phyloP scores from a whole-genome alignment of 2,113 vertebrate genomes.

The Cololabis saira region DNA sequence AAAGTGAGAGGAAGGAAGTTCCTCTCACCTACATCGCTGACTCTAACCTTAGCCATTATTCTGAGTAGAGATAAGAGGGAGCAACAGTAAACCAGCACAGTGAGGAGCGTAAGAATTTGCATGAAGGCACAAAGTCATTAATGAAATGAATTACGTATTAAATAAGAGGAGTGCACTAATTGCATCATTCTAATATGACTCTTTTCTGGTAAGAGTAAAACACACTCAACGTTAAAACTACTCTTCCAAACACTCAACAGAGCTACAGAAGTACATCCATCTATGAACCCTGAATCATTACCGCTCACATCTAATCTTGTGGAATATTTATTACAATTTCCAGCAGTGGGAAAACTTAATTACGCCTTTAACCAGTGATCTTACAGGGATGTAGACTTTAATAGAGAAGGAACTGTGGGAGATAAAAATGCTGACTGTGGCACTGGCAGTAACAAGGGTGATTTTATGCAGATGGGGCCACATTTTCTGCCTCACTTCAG shows the following conservation, averaged over 20 bases:
- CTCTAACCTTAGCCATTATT: constrained; percentile 1
- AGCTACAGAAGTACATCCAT: neutral
- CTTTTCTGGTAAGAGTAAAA: neutral
- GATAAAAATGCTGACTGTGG: constrained; percentile 59
- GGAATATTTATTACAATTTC: constrained; percentile 22
- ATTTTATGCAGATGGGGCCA: constrained; percentile 69
- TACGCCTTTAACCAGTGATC: constrained; percentile 36
- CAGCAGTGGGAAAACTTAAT: constrained; percentile 9
- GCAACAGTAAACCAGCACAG: neutral
- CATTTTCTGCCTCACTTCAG: constrained; percentile 72
- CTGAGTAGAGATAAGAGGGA: neutral
- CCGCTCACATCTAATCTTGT: constrained; percentile 8
- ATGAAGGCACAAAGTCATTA: constrained; percentile 1
- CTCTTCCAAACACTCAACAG: neutral
- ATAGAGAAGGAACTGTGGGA: constrained; percentile 31
- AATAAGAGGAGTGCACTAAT: neutral
- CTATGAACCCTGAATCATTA: neutral
- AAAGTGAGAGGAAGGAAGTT: too few species aligned
- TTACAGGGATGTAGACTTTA: constrained; percentile 22
- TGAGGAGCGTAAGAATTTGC: neutral
- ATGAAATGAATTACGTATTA: neutral
- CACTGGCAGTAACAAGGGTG: constrained; percentile 54
- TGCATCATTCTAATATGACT: too few species aligned
- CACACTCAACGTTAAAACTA: neutral
- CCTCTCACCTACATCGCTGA: too few species aligned